phyloP scores from a whole-genome alignment of 2,113 vertebrate genomes.

The Pithys albifrons region DNA sequence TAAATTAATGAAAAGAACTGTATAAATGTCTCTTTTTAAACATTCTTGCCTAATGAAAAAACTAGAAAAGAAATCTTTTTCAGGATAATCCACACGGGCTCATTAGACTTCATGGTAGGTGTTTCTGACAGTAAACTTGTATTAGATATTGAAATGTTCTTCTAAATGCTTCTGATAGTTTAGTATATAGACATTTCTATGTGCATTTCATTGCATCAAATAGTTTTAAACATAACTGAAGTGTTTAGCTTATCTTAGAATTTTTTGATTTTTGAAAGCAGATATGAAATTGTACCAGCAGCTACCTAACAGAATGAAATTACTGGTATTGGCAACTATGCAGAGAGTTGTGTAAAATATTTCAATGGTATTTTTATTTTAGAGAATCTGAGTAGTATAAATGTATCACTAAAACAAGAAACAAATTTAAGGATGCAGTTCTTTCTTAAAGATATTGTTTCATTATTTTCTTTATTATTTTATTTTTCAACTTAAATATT shows the following conservation, averaged over 20 bases:
- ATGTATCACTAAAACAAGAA: background rate
- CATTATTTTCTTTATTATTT: conserved; percentile 34
- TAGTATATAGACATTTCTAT: background rate
- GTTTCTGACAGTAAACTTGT: background rate
- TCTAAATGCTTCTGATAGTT: background rate
- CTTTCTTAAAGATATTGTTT: background rate
- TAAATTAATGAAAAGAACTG: background rate
- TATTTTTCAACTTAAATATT: conserved; percentile 14
- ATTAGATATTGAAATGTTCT: background rate
- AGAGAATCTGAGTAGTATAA: background rate
- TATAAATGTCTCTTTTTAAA: background rate
- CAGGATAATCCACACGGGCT: background rate
- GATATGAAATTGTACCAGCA: background rate
- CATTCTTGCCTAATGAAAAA: background rate
- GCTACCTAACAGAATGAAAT: background rate
- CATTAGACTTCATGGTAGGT: background rate
- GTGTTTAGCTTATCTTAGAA: background rate
- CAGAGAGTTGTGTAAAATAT: background rate
- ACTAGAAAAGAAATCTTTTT: background rate
- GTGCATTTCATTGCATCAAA: background rate
- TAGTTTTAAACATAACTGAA: background rate
- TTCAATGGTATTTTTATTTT: background rate
- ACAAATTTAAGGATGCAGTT: background rate
- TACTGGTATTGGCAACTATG: background rate
- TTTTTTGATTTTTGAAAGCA: background rate